phyloP scores from a whole-genome alignment of 2,113 vertebrate genomes.

The Colius striatus region DNA sequence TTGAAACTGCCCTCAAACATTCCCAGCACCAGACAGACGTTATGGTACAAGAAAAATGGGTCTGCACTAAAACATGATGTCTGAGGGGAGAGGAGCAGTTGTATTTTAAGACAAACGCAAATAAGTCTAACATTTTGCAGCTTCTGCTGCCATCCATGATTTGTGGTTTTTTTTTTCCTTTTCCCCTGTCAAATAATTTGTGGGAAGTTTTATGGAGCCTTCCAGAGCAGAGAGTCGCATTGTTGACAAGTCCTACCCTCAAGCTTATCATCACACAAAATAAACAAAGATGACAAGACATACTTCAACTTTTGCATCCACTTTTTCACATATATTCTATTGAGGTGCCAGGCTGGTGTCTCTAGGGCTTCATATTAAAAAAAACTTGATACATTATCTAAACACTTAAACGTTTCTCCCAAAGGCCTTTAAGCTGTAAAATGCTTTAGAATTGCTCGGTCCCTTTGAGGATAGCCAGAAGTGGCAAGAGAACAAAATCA shows the following conservation, averaged over 20 bases:
- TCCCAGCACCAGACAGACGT: background rate
- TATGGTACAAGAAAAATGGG: background rate
- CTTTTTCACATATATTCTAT: background rate
- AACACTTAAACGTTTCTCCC: background rate
- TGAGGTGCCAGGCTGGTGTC: background rate
- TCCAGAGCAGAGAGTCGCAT: background rate
- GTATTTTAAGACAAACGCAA: background rate
- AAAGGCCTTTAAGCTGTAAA: background rate
- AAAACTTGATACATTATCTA: background rate
- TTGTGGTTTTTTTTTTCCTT: background rate
- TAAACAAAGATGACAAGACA: background rate
- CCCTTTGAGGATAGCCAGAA: background rate
- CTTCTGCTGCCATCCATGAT: background rate
- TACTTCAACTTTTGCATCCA: background rate
- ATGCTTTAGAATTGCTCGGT: background rate
- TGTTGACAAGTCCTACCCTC: background rate
- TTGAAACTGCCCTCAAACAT: background rate
- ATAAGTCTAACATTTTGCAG: background rate
- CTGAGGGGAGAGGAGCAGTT: background rate
- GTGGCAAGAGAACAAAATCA: background rate
- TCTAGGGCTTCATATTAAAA: background rate
- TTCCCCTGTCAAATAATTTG: background rate
- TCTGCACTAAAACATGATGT: background rate
- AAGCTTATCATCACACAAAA: background rate
- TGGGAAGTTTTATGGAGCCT: background rate